Conservation (phyloP, 2,113 vertebrate genomes). For the Oriolus oriolus region DNA sequence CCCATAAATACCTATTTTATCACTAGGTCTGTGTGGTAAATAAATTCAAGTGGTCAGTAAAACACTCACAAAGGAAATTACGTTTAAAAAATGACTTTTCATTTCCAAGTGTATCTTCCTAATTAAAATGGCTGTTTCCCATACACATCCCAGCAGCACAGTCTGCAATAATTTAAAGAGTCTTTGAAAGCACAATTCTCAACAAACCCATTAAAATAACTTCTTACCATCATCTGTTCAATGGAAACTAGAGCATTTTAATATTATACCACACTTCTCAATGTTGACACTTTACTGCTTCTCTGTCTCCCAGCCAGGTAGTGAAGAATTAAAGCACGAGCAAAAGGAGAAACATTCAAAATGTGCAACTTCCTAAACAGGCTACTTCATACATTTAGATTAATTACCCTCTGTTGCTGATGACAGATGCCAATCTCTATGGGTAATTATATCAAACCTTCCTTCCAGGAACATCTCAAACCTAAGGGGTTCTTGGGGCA, state of each 20-base stretch:
- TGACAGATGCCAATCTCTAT: background rate
- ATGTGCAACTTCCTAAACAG: background rate
- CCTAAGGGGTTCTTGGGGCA: background rate
- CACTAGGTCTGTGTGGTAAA: constrained; percentile 76
- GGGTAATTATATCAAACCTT: background rate
- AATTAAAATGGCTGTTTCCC: constrained; percentile 71
- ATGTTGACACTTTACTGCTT: background rate
- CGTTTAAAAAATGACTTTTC: constrained; percentile 66
- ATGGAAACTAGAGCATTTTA: constrained; percentile 18
- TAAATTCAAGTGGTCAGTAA: constrained; percentile 77
- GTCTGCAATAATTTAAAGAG: constrained; percentile 46
- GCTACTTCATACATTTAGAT: background rate
- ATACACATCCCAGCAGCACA: constrained; percentile 36
- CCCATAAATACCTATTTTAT: constrained; percentile 84
- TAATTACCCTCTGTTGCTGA: background rate
- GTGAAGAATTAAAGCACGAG: background rate
- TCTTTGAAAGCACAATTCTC: constrained; percentile 46
- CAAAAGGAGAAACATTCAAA: background rate
- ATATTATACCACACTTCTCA: background rate
- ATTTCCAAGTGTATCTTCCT: constrained; percentile 68
- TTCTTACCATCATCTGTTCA: constrained; percentile 31
- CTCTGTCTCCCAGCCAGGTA: background rate
- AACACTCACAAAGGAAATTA: constrained; percentile 68
- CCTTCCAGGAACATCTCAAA: background rate
- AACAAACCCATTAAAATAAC: constrained; percentile 36